These are phyloP conservation scores for Erebia palarica DNA, from an alignment of 2,888 invertebrate species.

Conservation along the genomic window DNA sequence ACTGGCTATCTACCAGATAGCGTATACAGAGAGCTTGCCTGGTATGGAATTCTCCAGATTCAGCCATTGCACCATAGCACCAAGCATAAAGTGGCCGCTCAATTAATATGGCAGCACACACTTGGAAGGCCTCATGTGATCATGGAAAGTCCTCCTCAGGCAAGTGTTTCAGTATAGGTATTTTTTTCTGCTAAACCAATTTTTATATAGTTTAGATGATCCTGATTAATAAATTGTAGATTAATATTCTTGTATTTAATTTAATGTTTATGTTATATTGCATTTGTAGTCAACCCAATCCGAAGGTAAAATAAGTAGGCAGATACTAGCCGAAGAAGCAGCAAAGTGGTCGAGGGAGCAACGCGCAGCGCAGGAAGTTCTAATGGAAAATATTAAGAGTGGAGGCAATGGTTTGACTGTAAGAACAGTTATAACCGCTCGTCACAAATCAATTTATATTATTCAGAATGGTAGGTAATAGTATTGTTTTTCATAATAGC, in stretches of 20 bases:
- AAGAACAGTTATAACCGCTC: constrained; percentile 63
- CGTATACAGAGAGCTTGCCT: constrained; percentile 74
- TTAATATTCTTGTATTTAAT: background rate
- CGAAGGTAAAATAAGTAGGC: constrained; percentile 72
- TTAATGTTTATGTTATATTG: background rate
- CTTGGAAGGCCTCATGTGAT: constrained; percentile 75
- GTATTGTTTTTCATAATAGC: background rate
- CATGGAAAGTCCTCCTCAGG: constrained; percentile 76
- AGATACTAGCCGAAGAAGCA: constrained; percentile 74
- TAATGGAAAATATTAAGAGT: constrained; percentile 77
- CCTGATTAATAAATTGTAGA: background rate
- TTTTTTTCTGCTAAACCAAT: background rate
- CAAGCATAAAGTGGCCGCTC: constrained; percentile 72
- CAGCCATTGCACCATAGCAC: constrained; percentile 73
- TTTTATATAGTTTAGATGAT: background rate
- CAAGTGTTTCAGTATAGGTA: constrained; percentile 36
- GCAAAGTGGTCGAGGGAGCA: constrained; percentile 78
- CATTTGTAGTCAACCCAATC: constrained; percentile 66
- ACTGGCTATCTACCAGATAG: constrained; percentile 75
- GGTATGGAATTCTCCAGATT: constrained; percentile 77
- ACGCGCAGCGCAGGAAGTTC: constrained; percentile 70
- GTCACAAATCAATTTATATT: constrained; percentile 63
- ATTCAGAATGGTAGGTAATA: constrained; percentile 66
- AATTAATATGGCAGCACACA: constrained; percentile 76
- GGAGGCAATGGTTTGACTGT: constrained; percentile 76